A percentile compares a stretch with the other conserved stretches of the same genome.
Conservation (phyloP, 30 jellyfish, hydroid and myxozoan species). For the Cassiopea xamachana region DNA sequence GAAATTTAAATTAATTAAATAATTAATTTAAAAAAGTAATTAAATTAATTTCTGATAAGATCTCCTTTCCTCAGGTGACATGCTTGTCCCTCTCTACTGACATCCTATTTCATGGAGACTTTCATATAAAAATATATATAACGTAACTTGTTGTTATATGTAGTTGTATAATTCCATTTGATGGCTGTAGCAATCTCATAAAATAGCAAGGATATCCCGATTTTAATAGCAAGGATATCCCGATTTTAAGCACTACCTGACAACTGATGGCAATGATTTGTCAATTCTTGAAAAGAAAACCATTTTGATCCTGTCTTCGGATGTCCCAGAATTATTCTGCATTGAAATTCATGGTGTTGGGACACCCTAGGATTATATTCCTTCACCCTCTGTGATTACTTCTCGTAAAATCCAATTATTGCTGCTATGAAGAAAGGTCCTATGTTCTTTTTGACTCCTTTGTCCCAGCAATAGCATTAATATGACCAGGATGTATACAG, state of each 20-base stretch:
- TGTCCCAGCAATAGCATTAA: neutral
- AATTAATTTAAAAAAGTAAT: too few species aligned
- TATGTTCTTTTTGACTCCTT: neutral
- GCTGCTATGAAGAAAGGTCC: neutral
- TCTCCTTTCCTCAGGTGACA: too few species aligned
- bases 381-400: neutral
- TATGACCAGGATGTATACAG: neutral
- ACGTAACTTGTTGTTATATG: neutral
- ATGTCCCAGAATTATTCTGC: neutral
- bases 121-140: too few species aligned
- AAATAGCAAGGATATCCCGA: too few species aligned
- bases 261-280: neutral
- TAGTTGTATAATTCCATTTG: neutral
- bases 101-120: too few species aligned
- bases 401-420: neutral
- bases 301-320: neutral
- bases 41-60: too few species aligned
- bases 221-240: neutral
- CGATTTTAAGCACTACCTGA: neutral
- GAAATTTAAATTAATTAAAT: too few species aligned
- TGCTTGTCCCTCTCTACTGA: too few species aligned
- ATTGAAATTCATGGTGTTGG: neutral
- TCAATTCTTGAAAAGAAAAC: neutral
- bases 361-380: neutral
- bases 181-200: neutral